Evolutionary conservation across 2,888 invertebrate genomes (phyloP).

Genomic region (Teleiodes luculella): DNA sequence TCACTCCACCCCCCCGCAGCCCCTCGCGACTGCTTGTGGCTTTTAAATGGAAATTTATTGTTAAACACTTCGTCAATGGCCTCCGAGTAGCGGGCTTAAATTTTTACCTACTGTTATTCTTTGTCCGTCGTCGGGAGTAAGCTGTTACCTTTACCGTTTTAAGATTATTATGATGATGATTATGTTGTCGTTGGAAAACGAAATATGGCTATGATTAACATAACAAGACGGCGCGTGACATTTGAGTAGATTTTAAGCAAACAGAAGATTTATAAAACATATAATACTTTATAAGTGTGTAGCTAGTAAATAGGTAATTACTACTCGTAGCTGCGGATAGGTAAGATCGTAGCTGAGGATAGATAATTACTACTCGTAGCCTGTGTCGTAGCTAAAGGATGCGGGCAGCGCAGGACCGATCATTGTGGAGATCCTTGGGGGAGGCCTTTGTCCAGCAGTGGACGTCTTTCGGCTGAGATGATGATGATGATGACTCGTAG

Average conservation of each 20-base stretch:
- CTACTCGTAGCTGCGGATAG: no score
- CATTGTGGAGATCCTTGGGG: no score
- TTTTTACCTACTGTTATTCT: constrained; percentile 45
- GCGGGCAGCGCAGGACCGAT: no score
- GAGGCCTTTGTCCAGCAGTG: no score
- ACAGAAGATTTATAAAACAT: no score
- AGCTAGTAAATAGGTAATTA: no score
- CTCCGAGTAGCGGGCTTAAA: constrained; percentile 51
- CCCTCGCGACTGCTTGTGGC: constrained; percentile 56
- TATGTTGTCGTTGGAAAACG: neutral
- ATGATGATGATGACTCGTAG: no score
- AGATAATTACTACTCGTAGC: no score
- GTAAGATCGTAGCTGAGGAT: no score
- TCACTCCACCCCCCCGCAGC: constrained; percentile 22
- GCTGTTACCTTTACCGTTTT: constrained; percentile 6
- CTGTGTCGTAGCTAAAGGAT: no score
- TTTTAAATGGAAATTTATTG: constrained; percentile 79
- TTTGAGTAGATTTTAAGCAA: neutral
- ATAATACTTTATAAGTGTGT: no score
- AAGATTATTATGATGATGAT: constrained; percentile 2
- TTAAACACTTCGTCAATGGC: constrained; percentile 75
- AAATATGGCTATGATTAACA: neutral
- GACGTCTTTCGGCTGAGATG: no score
- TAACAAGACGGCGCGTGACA: constrained; percentile 4
- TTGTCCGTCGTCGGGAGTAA: constrained; percentile 3